A percentile compares a stretch with the other conserved stretches of the same genome.
phyloP scores from a whole-genome alignment of 2,113 vertebrate species.

The Melanocharis versteri region DNA sequence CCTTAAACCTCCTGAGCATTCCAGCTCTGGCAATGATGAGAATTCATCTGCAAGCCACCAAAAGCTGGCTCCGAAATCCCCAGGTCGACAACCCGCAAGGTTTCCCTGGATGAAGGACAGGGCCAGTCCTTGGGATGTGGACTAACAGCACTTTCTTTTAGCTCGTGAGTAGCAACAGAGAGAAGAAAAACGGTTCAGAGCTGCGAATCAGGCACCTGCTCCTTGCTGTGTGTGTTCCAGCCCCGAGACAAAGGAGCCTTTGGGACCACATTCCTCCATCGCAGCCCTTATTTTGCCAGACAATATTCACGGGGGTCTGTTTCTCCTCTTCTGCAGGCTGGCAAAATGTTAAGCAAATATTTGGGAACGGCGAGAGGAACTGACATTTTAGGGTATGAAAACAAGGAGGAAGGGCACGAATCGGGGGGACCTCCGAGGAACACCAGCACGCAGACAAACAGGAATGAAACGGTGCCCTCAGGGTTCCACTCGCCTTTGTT shows the following conservation, averaged over 20 bases:
- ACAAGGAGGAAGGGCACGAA: slow-evolving; percentile 23
- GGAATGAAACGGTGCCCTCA: neutral
- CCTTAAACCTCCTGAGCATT: neutral
- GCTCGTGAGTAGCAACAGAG: neutral
- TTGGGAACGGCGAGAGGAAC: slow-evolving; percentile 24
- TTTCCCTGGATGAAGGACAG: neutral
- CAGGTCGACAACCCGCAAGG: neutral
- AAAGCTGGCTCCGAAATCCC: neutral
- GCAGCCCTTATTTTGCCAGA: slow-evolving; percentile 34
- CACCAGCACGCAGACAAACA: neutral
- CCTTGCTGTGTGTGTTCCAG: neutral
- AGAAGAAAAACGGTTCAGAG: neutral
- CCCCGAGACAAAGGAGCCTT: slow-evolving; percentile 32
- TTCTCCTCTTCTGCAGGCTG: slow-evolving; percentile 27
- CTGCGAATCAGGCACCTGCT: slow-evolving; percentile 36
- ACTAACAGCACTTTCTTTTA: neutral
- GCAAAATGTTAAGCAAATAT: slow-evolving; percentile 60
- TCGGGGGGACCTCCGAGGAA: neutral
- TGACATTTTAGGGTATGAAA: slow-evolving; percentile 8
- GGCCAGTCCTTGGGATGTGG: neutral
- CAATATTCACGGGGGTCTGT: slow-evolving; percentile 33
- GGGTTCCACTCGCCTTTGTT: neutral
- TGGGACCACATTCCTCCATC: neutral
- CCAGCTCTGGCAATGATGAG: neutral
- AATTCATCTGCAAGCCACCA: neutral